Base-by-base conservation (phyloP, 2,888 invertebrate genomes). In the Pterobdella sp. region DNA sequence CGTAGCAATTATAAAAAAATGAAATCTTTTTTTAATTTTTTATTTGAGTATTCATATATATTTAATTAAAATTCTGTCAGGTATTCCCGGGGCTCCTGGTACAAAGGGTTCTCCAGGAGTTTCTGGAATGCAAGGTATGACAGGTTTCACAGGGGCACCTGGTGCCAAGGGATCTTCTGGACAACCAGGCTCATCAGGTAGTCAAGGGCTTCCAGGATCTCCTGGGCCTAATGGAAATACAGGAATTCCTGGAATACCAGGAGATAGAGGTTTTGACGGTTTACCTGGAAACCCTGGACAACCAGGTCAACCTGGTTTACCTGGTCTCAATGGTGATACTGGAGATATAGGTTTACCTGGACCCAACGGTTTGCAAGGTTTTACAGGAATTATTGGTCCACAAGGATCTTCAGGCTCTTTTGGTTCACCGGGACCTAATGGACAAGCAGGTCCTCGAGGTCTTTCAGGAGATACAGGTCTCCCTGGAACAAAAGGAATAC, bases 41-140 rank as follows among this genome's bases (percentile, higher is more conserved):
- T 29, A 2, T 22, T 18, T 49, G 56, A 14, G 66, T 14, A n/a
- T 63, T 49, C 64, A 71, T 71, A 7, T 49, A 60, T 26, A 26
- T 29, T 35, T 71, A 73, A 22, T 22, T 35, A 4, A 36, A 34
- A 42, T 68, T 72, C 31, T n/a, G n/a, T n/a, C 34, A 52, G 67
- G 72, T n/a, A 14, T 56, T 22, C 72, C 69, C 34, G 75, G 74
- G 18, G 32, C n/a, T 18, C 72, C 42, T 56, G 75, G 72, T 32
- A 26, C 34, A 18, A 67, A 26, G n/a, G 73, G 75, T 7, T 14
- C 34, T 29, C n/a, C 29, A 29, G 72, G 72, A 36, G 63, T 34
- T 37, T 14, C 70, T 42, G 77, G 77, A 42, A 36, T 49, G 1
- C 18, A 70, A 36, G 77, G 77, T 52, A 35, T 52, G 65, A 26